Base-by-base conservation (phyloP, 2,888 invertebrate species). In the Melipona bicolor region DNA sequence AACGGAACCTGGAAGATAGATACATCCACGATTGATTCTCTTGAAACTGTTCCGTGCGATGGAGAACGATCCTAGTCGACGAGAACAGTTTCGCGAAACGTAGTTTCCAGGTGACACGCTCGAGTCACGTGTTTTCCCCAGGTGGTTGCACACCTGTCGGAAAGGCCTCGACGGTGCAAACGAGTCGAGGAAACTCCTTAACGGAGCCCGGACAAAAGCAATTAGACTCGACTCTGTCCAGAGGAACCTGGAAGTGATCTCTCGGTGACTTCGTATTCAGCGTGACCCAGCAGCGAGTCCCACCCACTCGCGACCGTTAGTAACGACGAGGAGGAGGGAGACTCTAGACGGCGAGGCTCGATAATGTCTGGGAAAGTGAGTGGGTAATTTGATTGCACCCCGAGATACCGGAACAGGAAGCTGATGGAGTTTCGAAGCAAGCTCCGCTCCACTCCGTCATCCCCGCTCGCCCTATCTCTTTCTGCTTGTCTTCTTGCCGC, bases 281-380 rank as follows among this genome's bases (percentile, higher is more conserved):
- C 62, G 67, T 56, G 76, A 72, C 54, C 80, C 71, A 27, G 56
- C 70, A 72, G 74, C 50, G 69, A 61, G 27, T 79, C 67, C 50
- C 43, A 43, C 74, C 67, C 75, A 59, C 70, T 50, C 49, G 65
- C 54, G 69, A 62, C 68, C 68, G 61, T 74, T 43, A 73, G 17
- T 24, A 19, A 13, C 76, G 77, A 54, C 84, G 75, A 82, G 71
- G 76, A 76, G 74, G 74, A 59, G 52, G 19, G 4, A 43, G 43
- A 43, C 69, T 56, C 21, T 21, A 81, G 81, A 84, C 86, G 70
- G 64, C 80, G 67, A 73, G 88, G 90, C 85, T 91, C 91, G 93
- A 93, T 93, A 93, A 93, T 93, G 93, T 93, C 91, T 89, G 86
- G 91, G 91, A 91, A 93, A 93, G 92, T 90, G 92, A 93, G 93